phyloP scores from a whole-genome alignment of 2,113 vertebrate genomes.

The Crotalus horridus region DNA sequence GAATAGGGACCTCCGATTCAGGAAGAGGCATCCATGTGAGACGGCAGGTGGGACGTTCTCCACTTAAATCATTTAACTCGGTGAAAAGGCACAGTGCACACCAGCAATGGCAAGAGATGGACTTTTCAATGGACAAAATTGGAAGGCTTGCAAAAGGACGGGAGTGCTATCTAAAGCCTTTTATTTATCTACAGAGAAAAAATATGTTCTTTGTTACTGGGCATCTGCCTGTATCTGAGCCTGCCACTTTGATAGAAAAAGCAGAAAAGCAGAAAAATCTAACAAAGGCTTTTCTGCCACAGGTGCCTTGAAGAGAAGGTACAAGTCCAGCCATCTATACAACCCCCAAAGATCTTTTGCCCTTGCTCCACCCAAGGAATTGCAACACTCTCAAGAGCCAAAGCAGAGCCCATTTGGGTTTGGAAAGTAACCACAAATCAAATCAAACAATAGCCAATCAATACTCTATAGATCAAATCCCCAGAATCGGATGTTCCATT shows the following conservation, averaged over 20 bases:
- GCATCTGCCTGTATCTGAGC: background rate
- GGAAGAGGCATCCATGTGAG: background rate
- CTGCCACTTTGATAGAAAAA: background rate
- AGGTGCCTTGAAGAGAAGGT: background rate
- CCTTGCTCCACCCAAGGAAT: background rate
- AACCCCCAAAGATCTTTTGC: background rate
- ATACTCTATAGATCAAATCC: background rate
- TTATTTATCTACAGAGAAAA: background rate
- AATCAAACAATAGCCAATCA: background rate
- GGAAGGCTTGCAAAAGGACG: background rate
- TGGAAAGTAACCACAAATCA: background rate
- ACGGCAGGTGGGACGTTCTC: background rate
- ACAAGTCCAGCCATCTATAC: background rate
- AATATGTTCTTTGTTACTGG: background rate
- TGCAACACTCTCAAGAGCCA: background rate
- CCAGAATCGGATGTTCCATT: background rate
- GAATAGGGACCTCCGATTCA: background rate
- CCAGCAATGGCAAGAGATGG: background rate
- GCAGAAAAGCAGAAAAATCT: background rate
- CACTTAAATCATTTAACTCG: background rate
- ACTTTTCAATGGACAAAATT: background rate
- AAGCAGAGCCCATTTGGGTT: background rate
- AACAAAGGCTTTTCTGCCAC: background rate
- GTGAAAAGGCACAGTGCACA: background rate
- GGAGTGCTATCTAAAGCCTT: background rate